These are phyloP conservation scores for Zosterops hypoxanthus DNA, from an alignment of 2,113 vertebrate species.

Conservation along the genomic window DNA sequence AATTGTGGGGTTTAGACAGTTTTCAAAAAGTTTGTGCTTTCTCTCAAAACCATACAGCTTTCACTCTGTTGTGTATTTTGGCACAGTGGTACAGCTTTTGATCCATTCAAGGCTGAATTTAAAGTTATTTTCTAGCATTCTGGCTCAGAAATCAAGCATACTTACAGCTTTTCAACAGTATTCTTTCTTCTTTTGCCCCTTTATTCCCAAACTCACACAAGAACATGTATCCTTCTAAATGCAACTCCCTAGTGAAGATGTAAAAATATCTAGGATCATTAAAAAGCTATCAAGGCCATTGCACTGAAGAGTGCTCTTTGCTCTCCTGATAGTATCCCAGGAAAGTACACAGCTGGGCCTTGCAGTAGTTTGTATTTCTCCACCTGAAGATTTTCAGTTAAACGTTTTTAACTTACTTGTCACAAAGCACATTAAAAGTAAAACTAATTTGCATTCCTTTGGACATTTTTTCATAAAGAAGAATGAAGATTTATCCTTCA, in stretches of 20 bases:
- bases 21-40: not conserved
- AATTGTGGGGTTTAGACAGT: fast-evolving
- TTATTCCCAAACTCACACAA: not conserved
- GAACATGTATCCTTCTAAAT: not conserved
- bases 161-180: not conserved
- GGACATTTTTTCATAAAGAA: not conserved
- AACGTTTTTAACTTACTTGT: not conserved
- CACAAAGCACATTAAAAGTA: not conserved
- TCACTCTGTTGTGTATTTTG: not conserved
- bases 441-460: not conserved
- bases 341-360: not conserved
- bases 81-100: too few relatives aligned
- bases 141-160: not conserved
- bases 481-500: not conserved
- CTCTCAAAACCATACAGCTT: not conserved
- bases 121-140: not conserved
- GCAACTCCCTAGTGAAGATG: not conserved
- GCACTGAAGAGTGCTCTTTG: not conserved
- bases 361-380: not conserved
- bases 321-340: not conserved
- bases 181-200: not conserved
- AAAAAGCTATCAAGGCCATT: not conserved
- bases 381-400: not conserved
- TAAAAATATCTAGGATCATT: not conserved
- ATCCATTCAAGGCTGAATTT: not conserved